Evolutionary conservation across 1,140 invertebrate species (phyloP).

Genomic region (Hermetia illucens): DNA sequence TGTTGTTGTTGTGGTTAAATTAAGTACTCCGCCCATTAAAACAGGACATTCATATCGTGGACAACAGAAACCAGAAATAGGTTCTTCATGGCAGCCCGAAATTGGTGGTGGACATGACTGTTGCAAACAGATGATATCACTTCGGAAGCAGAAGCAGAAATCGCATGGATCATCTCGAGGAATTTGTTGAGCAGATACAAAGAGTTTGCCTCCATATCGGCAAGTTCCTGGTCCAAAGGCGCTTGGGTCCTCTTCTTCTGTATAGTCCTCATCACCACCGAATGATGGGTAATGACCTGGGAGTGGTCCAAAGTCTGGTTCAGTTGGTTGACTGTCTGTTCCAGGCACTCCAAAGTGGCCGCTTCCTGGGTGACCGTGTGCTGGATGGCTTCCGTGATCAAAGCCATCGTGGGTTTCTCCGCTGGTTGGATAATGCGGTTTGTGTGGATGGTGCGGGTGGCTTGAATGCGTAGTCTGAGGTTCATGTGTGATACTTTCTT

Average conservation of each 20-base stretch:
- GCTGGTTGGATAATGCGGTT: too few species aligned
- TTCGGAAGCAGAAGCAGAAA: slow-evolving; percentile 94
- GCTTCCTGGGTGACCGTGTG: too few species aligned
- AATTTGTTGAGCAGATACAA: slow-evolving; percentile 88
- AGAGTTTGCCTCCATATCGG: slow-evolving; percentile 79
- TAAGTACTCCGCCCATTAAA: slow-evolving; percentile 60
- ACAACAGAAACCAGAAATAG: slow-evolving; percentile 86
- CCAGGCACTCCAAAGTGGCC: too few species aligned
- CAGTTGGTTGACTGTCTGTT: slow-evolving; percentile 1
- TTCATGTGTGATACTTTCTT: too few species aligned
- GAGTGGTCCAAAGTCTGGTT: slow-evolving; percentile 21
- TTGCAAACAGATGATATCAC: slow-evolving; percentile 88
- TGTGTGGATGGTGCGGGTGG: too few species aligned
- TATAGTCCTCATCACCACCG: slow-evolving; percentile 43
- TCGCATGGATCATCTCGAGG: slow-evolving; percentile 86
- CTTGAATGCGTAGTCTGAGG: too few species aligned
- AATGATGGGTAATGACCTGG: slow-evolving; percentile 26
- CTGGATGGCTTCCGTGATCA: too few species aligned
- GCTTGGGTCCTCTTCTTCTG: slow-evolving; percentile 54
- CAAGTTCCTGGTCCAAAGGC: slow-evolving; percentile 77
- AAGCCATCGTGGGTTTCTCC: too few species aligned
- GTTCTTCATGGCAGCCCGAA: slow-evolving; percentile 75
- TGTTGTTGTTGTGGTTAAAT: slow-evolving; percentile 68
- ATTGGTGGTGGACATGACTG: slow-evolving; percentile 91
- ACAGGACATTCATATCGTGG: slow-evolving; percentile 88